phyloP scores from a whole-genome alignment of 2,113 vertebrate genomes.

The Hassar affinis region DNA sequence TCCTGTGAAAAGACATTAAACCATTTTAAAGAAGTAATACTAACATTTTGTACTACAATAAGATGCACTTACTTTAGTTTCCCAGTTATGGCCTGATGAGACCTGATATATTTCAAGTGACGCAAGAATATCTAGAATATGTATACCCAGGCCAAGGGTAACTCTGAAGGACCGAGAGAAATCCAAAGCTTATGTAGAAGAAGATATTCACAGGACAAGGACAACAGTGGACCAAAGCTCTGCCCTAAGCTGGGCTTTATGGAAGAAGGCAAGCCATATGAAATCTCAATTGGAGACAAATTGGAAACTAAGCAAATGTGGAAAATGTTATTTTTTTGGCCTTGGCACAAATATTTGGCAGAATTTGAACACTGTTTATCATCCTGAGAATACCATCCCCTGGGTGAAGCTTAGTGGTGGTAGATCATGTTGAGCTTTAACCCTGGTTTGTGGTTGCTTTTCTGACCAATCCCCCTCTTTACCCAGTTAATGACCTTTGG shows the following conservation, averaged over 20 bases:
- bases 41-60: not conserved
- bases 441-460: not conserved
- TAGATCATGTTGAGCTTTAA: not conserved
- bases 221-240: not conserved
- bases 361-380: not conserved
- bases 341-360: not conserved
- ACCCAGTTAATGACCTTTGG: not conserved
- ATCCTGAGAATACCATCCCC: not conserved
- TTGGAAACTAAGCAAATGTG: not conserved
- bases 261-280: not conserved
- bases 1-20: slow-evolving; percentile 64
- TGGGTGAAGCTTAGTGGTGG: not conserved
- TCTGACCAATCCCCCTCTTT: not conserved
- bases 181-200: not conserved
- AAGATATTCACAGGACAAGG: not conserved
- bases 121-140: no score
- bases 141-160: no score
- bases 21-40: not conserved
- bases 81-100: not conserved
- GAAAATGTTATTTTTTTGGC: not conserved
- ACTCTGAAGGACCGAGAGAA: not conserved
- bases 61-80: not conserved
- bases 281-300: not conserved
- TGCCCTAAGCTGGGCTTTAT: not conserved
- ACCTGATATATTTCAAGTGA: not conserved